Conservation (phyloP, 2,113 vertebrate species). For the Aviceda subcristata region DNA sequence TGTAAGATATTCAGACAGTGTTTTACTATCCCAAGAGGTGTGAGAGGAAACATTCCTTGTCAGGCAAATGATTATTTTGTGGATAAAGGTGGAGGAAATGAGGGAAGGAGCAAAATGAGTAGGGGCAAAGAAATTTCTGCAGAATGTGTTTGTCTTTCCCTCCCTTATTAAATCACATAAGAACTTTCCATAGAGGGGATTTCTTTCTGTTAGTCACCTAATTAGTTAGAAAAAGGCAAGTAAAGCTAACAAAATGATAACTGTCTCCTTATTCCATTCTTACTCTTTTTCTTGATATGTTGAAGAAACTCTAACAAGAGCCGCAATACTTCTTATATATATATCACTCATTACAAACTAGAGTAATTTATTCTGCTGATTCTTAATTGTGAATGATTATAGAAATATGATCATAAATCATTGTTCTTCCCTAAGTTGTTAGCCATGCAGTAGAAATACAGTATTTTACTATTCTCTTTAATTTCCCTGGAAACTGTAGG, state of each 20-base stretch:
- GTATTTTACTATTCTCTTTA: background rate
- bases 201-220: background rate
- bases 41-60: background rate
- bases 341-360: background rate
- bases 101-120: background rate
- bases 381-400: background rate
- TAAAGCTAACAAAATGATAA: background rate
- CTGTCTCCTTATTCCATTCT: background rate
- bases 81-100: background rate
- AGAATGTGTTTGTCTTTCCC: background rate
- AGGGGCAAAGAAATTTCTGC: background rate
- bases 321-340: background rate
- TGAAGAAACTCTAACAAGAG: background rate
- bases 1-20: background rate
- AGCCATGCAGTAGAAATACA: fast-evolving
- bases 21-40: background rate
- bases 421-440: background rate
- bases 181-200: background rate
- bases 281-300: background rate
- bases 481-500: background rate
- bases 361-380: background rate
- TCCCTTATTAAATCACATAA: background rate
- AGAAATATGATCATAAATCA: background rate
- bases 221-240: background rate
- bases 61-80: background rate